phyloP scores from a whole-genome alignment of 1,140 invertebrate genomes.

The Metaphire vulgaris region DNA sequence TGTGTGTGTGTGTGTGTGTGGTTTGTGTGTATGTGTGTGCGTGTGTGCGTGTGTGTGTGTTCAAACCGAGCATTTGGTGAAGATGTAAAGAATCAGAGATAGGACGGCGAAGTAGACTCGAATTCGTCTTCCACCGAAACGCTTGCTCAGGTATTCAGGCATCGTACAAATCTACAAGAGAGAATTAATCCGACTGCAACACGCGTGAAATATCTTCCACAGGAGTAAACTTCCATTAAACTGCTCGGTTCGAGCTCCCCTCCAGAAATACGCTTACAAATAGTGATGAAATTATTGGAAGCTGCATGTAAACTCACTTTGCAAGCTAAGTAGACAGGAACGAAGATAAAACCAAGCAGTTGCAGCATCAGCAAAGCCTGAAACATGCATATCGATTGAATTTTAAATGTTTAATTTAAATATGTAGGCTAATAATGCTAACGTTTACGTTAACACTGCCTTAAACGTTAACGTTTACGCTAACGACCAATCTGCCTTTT shows the following conservation, averaged over 20 bases:
- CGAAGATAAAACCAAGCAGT: slow-evolving; percentile 42
- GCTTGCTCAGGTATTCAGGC: slow-evolving; percentile 59
- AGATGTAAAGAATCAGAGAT: slow-evolving; percentile 58
- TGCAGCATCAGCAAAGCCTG: slow-evolving; percentile 46
- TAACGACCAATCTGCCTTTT: no score
- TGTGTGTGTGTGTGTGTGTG: no score
- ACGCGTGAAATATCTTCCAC: no score
- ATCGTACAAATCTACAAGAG: slow-evolving; percentile 57
- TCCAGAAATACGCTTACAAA: no score
- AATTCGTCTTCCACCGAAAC: slow-evolving; percentile 60
- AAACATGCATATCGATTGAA: not conserved
- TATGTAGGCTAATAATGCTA: not conserved
- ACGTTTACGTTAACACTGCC: not conserved
- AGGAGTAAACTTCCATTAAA: no score
- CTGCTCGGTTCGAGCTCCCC: no score
- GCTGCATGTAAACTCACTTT: slow-evolving; percentile 45
- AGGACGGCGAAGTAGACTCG: slow-evolving; percentile 57
- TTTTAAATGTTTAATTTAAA: not conserved
- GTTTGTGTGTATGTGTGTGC: no score
- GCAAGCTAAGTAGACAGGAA: slow-evolving; percentile 46
- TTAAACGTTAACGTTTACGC: not conserved
- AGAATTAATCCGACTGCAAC: no score
- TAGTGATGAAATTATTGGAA: no score
- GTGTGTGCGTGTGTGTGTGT: not conserved
- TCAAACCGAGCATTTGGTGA: slow-evolving; percentile 61